Evolutionary conservation across 2,113 vertebrate species (phyloP).

Genomic region (Corythornis cristatus): DNA sequence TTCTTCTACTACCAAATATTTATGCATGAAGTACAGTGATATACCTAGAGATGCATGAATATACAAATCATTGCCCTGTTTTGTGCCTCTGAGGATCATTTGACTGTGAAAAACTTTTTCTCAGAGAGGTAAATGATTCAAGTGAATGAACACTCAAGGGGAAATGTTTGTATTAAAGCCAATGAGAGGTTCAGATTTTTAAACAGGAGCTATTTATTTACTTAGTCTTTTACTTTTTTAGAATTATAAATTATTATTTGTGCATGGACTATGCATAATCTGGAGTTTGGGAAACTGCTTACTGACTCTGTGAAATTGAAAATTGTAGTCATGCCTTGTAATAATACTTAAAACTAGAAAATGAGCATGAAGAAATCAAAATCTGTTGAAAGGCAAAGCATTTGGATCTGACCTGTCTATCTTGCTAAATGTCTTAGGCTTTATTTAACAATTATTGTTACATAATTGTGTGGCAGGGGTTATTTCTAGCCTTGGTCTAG

Average conservation of each 20-base stretch:
- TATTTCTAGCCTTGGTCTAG: neutral
- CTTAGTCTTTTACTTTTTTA: neutral
- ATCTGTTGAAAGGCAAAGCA: neutral
- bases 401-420: neutral
- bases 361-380: neutral
- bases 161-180: neutral
- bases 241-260: slow-evolving; percentile 7
- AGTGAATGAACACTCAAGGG: neutral
- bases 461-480: neutral
- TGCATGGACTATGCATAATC: neutral
- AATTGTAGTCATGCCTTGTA: neutral
- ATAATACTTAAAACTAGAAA: neutral
- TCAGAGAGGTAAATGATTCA: neutral
- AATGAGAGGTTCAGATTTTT: neutral
- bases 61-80: neutral
- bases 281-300: neutral
- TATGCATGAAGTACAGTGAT: fast-evolving
- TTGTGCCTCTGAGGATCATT: neutral
- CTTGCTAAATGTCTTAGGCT: neutral
- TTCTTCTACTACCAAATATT: neutral
- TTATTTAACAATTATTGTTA: neutral
- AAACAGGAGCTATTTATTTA: neutral
- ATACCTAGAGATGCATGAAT: neutral
- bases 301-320: neutral
- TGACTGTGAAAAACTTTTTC: neutral